Conservation (phyloP, 37 sponge, comb jelly and placozoan genomes). For the Crambe crambe region DNA sequence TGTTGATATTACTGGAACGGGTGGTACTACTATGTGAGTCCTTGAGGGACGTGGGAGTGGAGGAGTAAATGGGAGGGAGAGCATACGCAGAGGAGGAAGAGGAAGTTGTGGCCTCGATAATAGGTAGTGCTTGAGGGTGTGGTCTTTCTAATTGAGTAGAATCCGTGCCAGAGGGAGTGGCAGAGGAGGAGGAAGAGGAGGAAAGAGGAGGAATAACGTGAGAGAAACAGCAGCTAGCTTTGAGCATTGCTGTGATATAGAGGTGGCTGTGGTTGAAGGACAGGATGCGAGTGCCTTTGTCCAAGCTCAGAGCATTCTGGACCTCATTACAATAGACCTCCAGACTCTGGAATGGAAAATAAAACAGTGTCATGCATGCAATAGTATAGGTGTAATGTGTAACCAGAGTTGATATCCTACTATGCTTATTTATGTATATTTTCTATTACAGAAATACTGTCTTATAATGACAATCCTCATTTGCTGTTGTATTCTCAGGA, state of each 20-base stretch:
- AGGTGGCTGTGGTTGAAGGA: slow-evolving; percentile 27
- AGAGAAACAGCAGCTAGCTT: slow-evolving; percentile 32
- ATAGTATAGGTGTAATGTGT: too few relatives aligned
- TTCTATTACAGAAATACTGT: too few relatives aligned
- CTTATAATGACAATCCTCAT: too few relatives aligned
- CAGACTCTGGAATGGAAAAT: slow-evolving; percentile 11
- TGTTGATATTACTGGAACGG: not conserved
- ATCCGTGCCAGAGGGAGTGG: not conserved
- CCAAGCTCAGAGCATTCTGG: slow-evolving; percentile 23
- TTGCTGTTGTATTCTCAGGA: too few relatives aligned
- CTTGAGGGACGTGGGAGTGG: not conserved
- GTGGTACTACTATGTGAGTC: too few relatives aligned
- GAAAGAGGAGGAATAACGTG: not conserved
- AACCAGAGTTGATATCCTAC: too few relatives aligned
- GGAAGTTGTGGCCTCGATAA: not conserved
- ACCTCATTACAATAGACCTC: slow-evolving; percentile 51
- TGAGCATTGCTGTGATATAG: slow-evolving; percentile 46
- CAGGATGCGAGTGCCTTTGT: slow-evolving; percentile 20
- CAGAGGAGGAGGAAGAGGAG: not conserved
- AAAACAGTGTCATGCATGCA: too few relatives aligned
- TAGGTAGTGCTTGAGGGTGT: not conserved
- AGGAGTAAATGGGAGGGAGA: not conserved
- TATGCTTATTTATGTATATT: too few relatives aligned
- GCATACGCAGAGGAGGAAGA: not conserved
- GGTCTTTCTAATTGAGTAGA: not conserved